These are phyloP conservation scores for Callaeas wilsoni DNA, from an alignment of 2,113 vertebrate genomes.

Conservation along the genomic window DNA sequence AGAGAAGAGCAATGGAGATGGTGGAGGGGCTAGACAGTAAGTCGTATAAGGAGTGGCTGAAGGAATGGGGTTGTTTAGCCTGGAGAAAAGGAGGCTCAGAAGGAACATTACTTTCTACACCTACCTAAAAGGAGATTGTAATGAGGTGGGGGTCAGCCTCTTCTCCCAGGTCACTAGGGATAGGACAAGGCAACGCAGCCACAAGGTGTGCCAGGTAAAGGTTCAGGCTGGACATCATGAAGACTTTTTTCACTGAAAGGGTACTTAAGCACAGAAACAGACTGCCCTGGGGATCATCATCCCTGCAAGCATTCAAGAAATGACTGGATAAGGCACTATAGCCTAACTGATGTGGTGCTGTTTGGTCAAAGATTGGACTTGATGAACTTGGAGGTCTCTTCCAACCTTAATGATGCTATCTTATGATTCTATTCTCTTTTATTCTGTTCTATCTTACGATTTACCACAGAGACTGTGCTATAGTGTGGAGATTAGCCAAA, in stretches of 20 bases:
- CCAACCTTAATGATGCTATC: not conserved
- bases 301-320: not conserved
- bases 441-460: not conserved
- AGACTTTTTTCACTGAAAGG: not conserved
- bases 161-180: not conserved
- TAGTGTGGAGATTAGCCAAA: not conserved
- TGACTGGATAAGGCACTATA: not conserved
- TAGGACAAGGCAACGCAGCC: not conserved
- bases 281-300: not conserved
- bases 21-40: not conserved
- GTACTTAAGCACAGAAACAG: not conserved
- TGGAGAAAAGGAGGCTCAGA: not conserved
- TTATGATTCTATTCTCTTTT: not conserved
- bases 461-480: not conserved
- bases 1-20: not conserved
- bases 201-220: not conserved
- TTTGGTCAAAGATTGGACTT: not conserved
- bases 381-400: not conserved
- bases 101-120: not conserved
- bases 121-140: not conserved
- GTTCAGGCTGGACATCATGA: not conserved
- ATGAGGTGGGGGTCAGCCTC: not conserved
- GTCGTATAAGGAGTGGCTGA: not conserved
- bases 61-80: not conserved
- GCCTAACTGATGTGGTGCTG: not conserved